phyloP scores from a whole-genome alignment of 2,888 invertebrate species.

The Ophraella communa region DNA sequence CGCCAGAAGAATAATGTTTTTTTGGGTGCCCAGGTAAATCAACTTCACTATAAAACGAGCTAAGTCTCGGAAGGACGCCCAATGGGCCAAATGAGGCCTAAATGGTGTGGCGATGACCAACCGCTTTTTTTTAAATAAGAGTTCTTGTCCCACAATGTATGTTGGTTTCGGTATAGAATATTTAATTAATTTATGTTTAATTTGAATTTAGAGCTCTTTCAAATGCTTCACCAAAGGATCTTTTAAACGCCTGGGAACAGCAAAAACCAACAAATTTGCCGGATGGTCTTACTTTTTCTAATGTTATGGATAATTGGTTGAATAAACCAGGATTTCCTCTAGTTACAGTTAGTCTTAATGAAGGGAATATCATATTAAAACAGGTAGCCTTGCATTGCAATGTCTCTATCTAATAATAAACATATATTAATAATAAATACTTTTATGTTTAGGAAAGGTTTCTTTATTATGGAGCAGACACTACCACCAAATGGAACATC shows the following conservation, averaged over 20 bases:
- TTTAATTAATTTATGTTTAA: background rate
- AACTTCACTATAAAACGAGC: no score
- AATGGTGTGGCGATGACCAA: no score
- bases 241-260: conserved; percentile 59
- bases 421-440: no score
- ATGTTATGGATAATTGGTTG: conserved; percentile 68
- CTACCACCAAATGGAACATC: conserved; percentile 56
- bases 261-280: conserved; percentile 23
- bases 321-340: conserved; percentile 67
- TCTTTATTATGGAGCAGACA: conserved; percentile 27
- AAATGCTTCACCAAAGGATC: conserved; percentile 59
- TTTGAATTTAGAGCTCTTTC: conserved; percentile 16
- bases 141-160: no score
- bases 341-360: conserved; percentile 56
- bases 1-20: no score
- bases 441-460: conserved; percentile 39
- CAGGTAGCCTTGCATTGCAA: no score
- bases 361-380: conserved; percentile 26
- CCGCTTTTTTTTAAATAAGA: no score
- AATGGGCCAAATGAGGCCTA: no score
- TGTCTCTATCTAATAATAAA: no score
- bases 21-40: no score
- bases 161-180: no score
- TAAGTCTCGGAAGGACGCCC: no score
- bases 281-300: conserved; percentile 19